phyloP scores from a whole-genome alignment of 2,797 vertebrate species.

The Yasuhikotakia modesta region DNA sequence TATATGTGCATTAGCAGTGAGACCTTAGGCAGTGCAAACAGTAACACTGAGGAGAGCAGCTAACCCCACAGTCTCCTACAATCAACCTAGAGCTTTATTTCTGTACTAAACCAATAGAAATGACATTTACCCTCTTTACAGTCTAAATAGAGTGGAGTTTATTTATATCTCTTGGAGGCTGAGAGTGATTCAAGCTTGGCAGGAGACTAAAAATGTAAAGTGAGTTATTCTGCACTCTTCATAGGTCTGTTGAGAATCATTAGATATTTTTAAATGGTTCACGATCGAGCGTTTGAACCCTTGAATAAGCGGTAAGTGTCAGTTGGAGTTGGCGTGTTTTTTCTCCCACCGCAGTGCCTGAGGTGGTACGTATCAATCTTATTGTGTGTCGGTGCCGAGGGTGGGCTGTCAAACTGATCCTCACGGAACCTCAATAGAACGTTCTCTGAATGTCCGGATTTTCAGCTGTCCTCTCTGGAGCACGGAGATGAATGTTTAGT shows the following conservation, averaged over 20 bases:
- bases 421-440: background rate
- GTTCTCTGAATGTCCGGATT: conserved; percentile 39
- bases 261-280: conserved; percentile 20
- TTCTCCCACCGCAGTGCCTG: background rate
- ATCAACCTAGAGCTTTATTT: conserved; percentile 7
- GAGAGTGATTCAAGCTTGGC: background rate
- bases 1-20: background rate
- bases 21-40: conserved; percentile 3
- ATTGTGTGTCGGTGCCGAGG: conserved; percentile 1
- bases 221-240: conserved; percentile 19
- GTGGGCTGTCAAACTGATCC: conserved; percentile 9
- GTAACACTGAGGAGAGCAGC: background rate
- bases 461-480: conserved; percentile 2
- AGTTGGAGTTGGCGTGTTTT: conserved; percentile 6
- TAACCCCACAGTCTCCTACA: background rate
- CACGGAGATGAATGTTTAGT: conserved; percentile 27
- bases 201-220: conserved; percentile 20
- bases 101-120: conserved; percentile 3
- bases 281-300: conserved; percentile 34
- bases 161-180: conserved; percentile 22
- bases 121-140: conserved; percentile 36
- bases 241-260: conserved; percentile 25
- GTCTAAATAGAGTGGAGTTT: conserved; percentile 14
- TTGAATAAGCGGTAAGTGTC: conserved; percentile 26
- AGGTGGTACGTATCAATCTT: conserved; percentile 15